Evolutionary conservation across 2,888 invertebrate species (phyloP).

Genomic region (Didymodactylos carnosus): DNA sequence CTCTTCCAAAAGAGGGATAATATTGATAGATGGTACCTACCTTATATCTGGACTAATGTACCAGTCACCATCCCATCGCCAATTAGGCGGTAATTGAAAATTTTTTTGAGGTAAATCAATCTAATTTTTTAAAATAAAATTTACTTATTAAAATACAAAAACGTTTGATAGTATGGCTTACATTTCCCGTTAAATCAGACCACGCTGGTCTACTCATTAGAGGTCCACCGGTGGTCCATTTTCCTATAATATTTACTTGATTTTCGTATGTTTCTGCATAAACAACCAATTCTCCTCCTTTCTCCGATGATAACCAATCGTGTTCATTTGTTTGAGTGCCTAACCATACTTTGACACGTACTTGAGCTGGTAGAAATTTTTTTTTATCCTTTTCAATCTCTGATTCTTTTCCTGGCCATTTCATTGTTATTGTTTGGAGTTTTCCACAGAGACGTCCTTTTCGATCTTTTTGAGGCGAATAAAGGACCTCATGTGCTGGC

Average conservation of each 20-base stretch:
- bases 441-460: constrained; percentile 33
- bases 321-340: constrained; percentile 32
- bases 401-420: constrained; percentile 19
- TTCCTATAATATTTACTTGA: constrained; percentile 31
- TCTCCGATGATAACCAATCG: constrained; percentile 33
- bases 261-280: constrained; percentile 29
- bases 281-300: constrained; percentile 19
- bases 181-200: constrained; percentile 35
- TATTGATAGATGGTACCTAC: too few species aligned
- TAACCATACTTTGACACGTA: constrained; percentile 35
- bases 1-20: too few species aligned
- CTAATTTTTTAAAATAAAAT: constrained; percentile 16
- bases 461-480: constrained; percentile 26
- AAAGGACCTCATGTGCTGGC: constrained; percentile 34
- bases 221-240: constrained; percentile 35
- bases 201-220: constrained; percentile 34
- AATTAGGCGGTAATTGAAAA: constrained; percentile 33
- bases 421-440: constrained; percentile 31
- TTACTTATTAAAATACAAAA: not conserved
- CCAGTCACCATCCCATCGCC: constrained; percentile 38
- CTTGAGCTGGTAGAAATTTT: constrained; percentile 29
- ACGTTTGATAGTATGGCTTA: constrained; percentile 15
- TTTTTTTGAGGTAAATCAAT: constrained; percentile 27
- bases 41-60: constrained; percentile 35
- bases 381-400: constrained; percentile 22